Percentiles rank a stretch among this genome's conserved stretches.
These are phyloP conservation scores for Muscicapa comitata DNA, from an alignment of 2,797 vertebrate species.

Conservation along the genomic window DNA sequence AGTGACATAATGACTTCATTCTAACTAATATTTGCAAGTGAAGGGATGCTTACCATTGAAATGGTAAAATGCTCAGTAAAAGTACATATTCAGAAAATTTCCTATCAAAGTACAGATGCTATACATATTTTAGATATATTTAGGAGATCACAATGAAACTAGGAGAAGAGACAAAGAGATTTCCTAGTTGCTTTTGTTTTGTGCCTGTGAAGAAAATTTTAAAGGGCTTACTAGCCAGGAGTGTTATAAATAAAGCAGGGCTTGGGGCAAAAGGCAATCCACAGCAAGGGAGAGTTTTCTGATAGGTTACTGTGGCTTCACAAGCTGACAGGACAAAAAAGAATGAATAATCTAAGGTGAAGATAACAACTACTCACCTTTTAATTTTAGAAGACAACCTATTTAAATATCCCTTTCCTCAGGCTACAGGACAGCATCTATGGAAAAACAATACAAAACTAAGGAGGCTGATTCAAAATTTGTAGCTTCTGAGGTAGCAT, in stretches of 20 bases:
- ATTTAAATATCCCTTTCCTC: background rate
- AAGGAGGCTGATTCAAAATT: background rate
- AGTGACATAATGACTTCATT: background rate
- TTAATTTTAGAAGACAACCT: background rate
- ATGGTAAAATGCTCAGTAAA: background rate
- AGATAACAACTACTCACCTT: background rate
- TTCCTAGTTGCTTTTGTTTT: background rate
- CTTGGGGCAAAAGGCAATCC: background rate
- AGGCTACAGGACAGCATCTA: background rate
- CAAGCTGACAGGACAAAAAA: background rate
- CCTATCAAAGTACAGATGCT: background rate
- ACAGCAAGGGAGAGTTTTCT: background rate
- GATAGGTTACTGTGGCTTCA: background rate
- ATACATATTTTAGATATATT: background rate
- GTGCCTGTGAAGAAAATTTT: background rate
- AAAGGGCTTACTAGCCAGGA: background rate
- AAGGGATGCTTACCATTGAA: background rate
- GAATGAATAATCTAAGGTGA: background rate
- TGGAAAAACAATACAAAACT: background rate
- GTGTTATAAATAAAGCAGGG: background rate
- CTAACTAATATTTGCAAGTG: background rate
- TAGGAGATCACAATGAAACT: background rate
- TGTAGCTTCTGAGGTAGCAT: background rate
- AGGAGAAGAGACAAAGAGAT: background rate
- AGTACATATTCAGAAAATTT: background rate